These are phyloP conservation scores for Drosophila saltans DNA, from an alignment of 1,140 invertebrate species.

Conservation along the genomic window DNA sequence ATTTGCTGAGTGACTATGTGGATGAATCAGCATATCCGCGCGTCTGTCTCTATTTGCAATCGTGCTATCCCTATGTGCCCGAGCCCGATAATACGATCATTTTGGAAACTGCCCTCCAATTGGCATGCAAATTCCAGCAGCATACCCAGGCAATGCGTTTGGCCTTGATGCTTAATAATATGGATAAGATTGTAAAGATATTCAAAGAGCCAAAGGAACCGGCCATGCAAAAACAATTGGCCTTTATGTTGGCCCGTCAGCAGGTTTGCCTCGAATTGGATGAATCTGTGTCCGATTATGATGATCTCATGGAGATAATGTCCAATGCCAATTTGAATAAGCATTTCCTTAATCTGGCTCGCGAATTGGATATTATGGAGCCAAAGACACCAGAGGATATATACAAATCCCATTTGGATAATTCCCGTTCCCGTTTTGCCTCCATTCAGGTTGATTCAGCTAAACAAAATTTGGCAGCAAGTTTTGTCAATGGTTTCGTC, in stretches of 20 bases:
- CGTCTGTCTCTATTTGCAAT: slow-evolving; percentile 97
- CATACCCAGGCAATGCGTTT: slow-evolving; percentile 96
- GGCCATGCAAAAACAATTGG: slow-evolving; percentile 92
- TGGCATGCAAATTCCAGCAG: slow-evolving; percentile 97
- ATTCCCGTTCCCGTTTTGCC: slow-evolving; percentile 91
- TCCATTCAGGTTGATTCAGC: slow-evolving; percentile 96
- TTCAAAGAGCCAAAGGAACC: slow-evolving; percentile 79
- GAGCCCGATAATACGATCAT: slow-evolving; percentile 98
- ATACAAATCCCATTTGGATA: slow-evolving; percentile 99
- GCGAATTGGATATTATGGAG: slow-evolving; percentile 99
- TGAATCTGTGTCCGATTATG: slow-evolving; percentile 88
- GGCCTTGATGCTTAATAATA: slow-evolving; percentile 97
- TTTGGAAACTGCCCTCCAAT: slow-evolving; percentile 92
- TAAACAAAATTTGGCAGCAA: slow-evolving; percentile 97
- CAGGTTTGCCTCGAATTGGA: slow-evolving; percentile 94
- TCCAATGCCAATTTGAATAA: slow-evolving; percentile 98
- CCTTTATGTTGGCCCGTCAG: slow-evolving; percentile 98
- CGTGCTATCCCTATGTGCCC: slow-evolving; percentile 98
- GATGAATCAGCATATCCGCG: slow-evolving; percentile 96
- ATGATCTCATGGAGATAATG: slow-evolving; percentile 97
- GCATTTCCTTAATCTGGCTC: slow-evolving; percentile 97
- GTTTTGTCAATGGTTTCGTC: slow-evolving; percentile 99
- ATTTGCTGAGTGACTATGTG: slow-evolving; percentile 95
- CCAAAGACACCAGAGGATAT: slow-evolving; percentile 99
- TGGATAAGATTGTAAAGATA: slow-evolving; percentile 74